Conservation (phyloP, 64 coral and sea anemone genomes). For the Anthopleura sola region DNA sequence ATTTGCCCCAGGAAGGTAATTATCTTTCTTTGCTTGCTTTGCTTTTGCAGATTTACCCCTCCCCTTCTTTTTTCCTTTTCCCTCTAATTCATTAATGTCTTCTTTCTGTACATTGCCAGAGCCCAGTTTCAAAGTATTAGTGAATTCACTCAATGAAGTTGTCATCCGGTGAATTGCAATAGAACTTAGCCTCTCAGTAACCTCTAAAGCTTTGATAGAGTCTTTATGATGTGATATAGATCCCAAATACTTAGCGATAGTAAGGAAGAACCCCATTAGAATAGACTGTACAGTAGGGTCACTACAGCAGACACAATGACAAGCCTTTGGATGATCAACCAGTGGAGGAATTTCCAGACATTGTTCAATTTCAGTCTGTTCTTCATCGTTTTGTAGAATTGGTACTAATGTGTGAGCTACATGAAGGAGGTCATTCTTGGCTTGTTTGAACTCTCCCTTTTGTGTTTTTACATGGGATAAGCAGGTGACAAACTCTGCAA, state of each 20-base stretch:
- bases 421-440: conserved; percentile 43
- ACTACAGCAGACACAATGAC: conserved; percentile 55
- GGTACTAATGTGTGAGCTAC: conserved; percentile 47
- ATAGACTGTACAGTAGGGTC: conserved; percentile 61
- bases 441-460: conserved; percentile 47
- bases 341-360: conserved; percentile 40
- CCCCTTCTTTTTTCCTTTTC: conserved; percentile 24
- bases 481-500: conserved; percentile 49
- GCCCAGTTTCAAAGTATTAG: conserved; percentile 25
- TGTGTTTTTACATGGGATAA: conserved; percentile 54
- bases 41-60: conserved; percentile 29
- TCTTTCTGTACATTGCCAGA: background rate
- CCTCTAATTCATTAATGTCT: background rate
- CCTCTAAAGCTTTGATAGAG: conserved; percentile 17
- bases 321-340: conserved; percentile 44
- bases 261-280: conserved; percentile 32
- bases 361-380: background rate
- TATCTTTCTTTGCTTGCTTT: conserved; percentile 23
- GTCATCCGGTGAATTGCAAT: conserved; percentile 28
- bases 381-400: conserved; percentile 6
- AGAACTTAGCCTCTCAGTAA: conserved; percentile 31
- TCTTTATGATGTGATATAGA: conserved; percentile 24
- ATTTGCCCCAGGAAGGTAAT: background rate
- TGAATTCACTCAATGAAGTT: conserved; percentile 43
- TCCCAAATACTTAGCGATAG: conserved; percentile 48